phyloP scores from a whole-genome alignment of 2,797 vertebrate species.

The Miichthys miiuy region DNA sequence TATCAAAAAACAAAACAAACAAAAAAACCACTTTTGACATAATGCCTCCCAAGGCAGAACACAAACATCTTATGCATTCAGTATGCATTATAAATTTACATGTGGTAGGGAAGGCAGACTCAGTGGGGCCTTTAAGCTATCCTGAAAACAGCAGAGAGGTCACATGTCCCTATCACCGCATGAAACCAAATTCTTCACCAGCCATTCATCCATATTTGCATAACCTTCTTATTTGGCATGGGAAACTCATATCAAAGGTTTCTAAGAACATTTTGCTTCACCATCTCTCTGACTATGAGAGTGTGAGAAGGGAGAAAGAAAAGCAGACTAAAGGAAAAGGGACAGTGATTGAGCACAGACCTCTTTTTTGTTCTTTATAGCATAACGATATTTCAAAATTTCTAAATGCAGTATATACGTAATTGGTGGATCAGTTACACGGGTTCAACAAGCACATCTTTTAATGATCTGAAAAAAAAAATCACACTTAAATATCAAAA shows the following conservation, averaged over 20 bases:
- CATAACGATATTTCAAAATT: neutral
- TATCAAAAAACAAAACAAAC: neutral
- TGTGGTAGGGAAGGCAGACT: neutral
- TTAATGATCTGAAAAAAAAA: conserved; percentile 10
- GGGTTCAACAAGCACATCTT: conserved; percentile 11
- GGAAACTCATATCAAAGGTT: conserved; percentile 65
- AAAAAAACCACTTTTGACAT: conserved; percentile 4
- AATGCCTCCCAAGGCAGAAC: conserved; percentile 22
- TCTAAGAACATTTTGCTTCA: conserved; percentile 56
- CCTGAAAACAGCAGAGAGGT: conserved; percentile 42
- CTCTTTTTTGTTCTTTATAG: neutral
- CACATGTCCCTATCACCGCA: conserved; percentile 41
- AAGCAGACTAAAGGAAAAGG: conserved; percentile 6
- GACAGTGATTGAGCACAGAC: neutral
- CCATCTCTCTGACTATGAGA: conserved; percentile 37
- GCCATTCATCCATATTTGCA: conserved; percentile 61
- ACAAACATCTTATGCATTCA: conserved; percentile 39
- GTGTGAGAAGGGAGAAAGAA: neutral
- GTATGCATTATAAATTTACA: conserved; percentile 43
- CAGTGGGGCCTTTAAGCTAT: conserved; percentile 38
- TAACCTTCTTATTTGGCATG: conserved; percentile 62
- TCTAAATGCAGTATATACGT: neutral
- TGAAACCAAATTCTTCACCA: conserved; percentile 33
- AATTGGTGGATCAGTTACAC: conserved; percentile 12
- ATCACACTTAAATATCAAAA: conserved; percentile 5